Evolutionary conservation across 2,888 invertebrate genomes (phyloP), one percentile per base, ranked within the genome.

Genomic region (Idaea straminata): DNA sequence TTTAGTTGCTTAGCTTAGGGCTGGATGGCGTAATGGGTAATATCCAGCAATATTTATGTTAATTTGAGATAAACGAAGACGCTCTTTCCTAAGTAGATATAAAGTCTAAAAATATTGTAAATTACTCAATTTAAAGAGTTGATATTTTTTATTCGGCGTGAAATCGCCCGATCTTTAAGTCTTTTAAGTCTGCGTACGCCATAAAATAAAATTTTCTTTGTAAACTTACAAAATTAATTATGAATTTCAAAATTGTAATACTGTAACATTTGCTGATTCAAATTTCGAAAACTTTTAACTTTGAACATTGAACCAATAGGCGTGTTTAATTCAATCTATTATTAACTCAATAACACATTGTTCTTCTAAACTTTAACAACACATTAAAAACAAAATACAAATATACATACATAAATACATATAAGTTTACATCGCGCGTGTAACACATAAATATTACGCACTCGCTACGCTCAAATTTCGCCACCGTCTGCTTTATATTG

Each of bases 401-500:
- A 74, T n/a, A 15, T 58, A 58, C 58, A 58, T 58, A 16, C 58
- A 16, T 67, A 25, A 25, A 25, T 25, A 25, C 70, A 73, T 74
- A 78, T 76, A 79, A 77, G 74, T 78, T 77, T 75, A 79, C 79
- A 81, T 77, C 74, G 74, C 70, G 73, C 74, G 47, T 47, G 47
- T 47, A 47, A 75, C 83, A 83, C 88, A 89, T 88, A 91, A 89
- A 90, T 89, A 90, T 87, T 80, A 90, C 89, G 87, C 88, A 90
- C 89, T 88, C 88, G 88, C 84, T 88, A 86, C 87, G 90, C 86
- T 91, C 87, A 91, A 91, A 92, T 92, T 92, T 92, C 91, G 90
- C 92, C 91, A 91, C 92, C 92, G 92, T 92, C 89, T 91, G 91
- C 89, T 88, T 89, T 89, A 91, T 91, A 91, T 91, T 92, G 92